These are phyloP conservation scores for Drosophila bocqueti DNA, from an alignment of 1,140 invertebrate genomes.

Conservation along the genomic window DNA sequence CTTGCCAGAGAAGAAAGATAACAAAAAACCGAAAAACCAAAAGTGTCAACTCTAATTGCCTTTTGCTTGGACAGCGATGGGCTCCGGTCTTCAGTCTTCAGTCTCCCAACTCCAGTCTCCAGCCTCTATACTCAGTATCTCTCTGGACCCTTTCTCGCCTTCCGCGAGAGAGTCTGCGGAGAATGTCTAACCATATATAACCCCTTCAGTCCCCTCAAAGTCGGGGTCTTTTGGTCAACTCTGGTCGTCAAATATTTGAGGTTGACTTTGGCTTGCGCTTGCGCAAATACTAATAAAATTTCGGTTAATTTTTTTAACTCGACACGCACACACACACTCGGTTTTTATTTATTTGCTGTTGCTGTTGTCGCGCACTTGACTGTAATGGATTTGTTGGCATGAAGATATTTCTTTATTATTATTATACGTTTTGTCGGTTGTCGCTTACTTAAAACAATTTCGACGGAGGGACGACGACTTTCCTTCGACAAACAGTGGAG, in stretches of 20 bases:
- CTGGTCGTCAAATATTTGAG: slow-evolving; percentile 76
- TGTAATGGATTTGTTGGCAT: slow-evolving; percentile 85
- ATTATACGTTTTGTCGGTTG: slow-evolving; percentile 37
- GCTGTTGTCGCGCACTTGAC: slow-evolving; percentile 70
- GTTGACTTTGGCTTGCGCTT: slow-evolving; percentile 79
- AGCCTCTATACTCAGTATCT: not conserved
- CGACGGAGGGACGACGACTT: slow-evolving; percentile 39
- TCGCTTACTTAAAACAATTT: slow-evolving; percentile 69
- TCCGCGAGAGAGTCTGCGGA: slow-evolving; percentile 24
- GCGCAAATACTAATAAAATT: slow-evolving; percentile 85
- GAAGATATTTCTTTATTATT: slow-evolving; percentile 76
- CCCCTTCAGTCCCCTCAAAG: slow-evolving; percentile 1
- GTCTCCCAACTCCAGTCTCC: not conserved
- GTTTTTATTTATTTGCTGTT: slow-evolving; percentile 76
- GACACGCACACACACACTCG: slow-evolving; percentile 57
- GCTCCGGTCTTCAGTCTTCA: not conserved
- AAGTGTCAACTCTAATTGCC: slow-evolving; percentile 84
- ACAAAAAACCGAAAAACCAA: slow-evolving; percentile 55
- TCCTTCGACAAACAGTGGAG: slow-evolving; percentile 55
- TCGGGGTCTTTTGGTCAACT: slow-evolving; percentile 55
- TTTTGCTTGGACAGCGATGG: slow-evolving; percentile 67
- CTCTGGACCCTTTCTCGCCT: slow-evolving; percentile 29
- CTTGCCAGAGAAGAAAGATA: not conserved
- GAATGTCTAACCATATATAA: slow-evolving; percentile 40
- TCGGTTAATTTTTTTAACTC: slow-evolving; percentile 85